Conservation (phyloP, 2,888 invertebrate species). For the Epirrita christyi region DNA sequence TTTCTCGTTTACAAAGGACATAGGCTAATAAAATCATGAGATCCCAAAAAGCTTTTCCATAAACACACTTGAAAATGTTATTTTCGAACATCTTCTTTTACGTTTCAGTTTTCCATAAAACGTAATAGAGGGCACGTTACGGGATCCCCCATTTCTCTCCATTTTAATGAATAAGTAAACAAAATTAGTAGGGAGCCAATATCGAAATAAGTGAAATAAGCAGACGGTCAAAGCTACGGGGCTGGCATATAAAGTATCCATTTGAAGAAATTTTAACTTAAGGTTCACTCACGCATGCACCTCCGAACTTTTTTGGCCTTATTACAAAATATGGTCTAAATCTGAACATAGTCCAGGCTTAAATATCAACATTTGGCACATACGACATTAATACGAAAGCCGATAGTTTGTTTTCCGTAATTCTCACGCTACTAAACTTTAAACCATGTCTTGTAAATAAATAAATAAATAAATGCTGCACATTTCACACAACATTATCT, state of each 20-base stretch:
- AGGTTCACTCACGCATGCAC: no score
- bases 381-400: no score
- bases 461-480: no score
- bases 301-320: no score
- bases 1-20: background rate
- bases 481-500: no score
- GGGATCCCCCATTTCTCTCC: slow-evolving; percentile 67
- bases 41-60: slow-evolving; percentile 25
- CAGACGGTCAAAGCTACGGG: slow-evolving; percentile 67
- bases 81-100: slow-evolving; percentile 45
- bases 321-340: no score
- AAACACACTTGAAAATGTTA: slow-evolving; percentile 25
- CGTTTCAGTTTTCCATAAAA: slow-evolving; percentile 71
- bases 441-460: no score
- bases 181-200: slow-evolving; percentile 79
- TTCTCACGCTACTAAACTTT: no score
- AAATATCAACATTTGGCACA: no score
- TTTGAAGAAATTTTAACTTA: slow-evolving; percentile 65
- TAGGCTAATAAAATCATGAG: slow-evolving; percentile 18
- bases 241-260: slow-evolving; percentile 72
- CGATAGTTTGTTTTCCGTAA: no score
- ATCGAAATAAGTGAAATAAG: slow-evolving; percentile 78
- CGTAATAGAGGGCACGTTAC: slow-evolving; percentile 70
- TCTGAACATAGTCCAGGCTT: no score
- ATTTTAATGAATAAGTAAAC: slow-evolving; percentile 82